Evolutionary conservation across 2,113 vertebrate species (phyloP).

Genomic region (Picathartes gymnocephalus): DNA sequence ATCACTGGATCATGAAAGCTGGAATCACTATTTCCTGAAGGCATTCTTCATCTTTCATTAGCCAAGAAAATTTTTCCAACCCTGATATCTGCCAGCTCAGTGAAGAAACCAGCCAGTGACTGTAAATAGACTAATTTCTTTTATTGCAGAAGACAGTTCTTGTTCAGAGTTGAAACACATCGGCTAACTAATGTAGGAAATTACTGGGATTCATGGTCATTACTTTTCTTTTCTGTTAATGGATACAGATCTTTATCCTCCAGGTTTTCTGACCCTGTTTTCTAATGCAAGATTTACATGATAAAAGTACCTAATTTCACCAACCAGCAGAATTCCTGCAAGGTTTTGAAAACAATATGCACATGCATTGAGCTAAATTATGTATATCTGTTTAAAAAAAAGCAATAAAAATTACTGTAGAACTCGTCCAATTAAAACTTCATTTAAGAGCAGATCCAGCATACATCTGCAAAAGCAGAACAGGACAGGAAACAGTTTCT

Average conservation of each 20-base stretch:
- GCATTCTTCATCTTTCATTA: background rate
- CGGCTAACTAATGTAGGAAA: background rate
- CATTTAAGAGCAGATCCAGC: background rate
- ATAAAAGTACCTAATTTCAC: background rate
- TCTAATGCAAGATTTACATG: background rate
- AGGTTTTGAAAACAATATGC: background rate
- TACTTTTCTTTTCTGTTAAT: background rate
- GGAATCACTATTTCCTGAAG: background rate
- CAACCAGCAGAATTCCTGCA: background rate
- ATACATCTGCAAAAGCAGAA: background rate
- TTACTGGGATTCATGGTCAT: background rate
- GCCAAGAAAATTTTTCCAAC: background rate
- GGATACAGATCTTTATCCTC: background rate
- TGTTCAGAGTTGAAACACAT: background rate
- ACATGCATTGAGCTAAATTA: background rate
- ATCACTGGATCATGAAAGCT: background rate
- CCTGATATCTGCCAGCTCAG: background rate
- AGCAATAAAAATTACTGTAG: background rate
- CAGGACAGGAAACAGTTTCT: background rate
- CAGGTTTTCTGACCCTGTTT: background rate
- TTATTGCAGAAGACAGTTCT: background rate
- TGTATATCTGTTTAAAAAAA: background rate
- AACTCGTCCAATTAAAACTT: background rate
- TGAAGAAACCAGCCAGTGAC: background rate
- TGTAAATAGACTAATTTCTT: background rate